Base-by-base conservation (phyloP, 2,888 invertebrate species). In the Dicyrtoma fusca region DNA sequence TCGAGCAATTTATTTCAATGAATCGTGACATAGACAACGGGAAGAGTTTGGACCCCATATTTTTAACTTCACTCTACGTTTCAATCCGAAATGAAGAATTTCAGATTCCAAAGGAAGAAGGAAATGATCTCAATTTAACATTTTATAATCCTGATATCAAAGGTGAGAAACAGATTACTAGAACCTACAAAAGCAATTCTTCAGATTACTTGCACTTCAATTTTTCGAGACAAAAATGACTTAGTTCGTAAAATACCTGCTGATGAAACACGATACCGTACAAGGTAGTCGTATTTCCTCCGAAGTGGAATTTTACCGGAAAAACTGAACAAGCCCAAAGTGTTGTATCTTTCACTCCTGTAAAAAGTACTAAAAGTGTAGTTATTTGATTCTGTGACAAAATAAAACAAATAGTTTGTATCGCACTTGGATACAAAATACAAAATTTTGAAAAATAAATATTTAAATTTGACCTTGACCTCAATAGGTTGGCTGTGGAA, bases 71-170 rank as follows among this genome's bases (percentile, higher is more conserved):
- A 75, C 77, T 81, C 3, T 80, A 78, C 71, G 75, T 77, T 42
- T 79, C 84, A 76, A 87, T 87, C 72, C 85, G 86, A 80, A 84
- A 84, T 76, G 86, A 87, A 78, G 86, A 87, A 4, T 87, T 87
- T 81, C 86, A 87, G 81, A 86, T 87, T 71, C 87, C 87, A 11
- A 86, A 86, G 75, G 87, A 87, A 81, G 86, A 86, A 79, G 86
- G 86, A 14, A 86, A 86, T 81, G 86, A 87, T 81, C 81, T 86
- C 74, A 86, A 86, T 84, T 84, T 86, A 77, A 86, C 86, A 1
- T 87, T 87, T 82, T 86, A 86, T 81, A 86, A 86, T 80, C 86
- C 87, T 1, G 86, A 86, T 79, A 84, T 86, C 72, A 86, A 87
- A 76, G 79, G 79, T 78, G n/a, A n/a, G n/a, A n/a, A n/a, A n/a